Conservation (phyloP, 2,888 invertebrate species). For the Pandemis corylana region DNA sequence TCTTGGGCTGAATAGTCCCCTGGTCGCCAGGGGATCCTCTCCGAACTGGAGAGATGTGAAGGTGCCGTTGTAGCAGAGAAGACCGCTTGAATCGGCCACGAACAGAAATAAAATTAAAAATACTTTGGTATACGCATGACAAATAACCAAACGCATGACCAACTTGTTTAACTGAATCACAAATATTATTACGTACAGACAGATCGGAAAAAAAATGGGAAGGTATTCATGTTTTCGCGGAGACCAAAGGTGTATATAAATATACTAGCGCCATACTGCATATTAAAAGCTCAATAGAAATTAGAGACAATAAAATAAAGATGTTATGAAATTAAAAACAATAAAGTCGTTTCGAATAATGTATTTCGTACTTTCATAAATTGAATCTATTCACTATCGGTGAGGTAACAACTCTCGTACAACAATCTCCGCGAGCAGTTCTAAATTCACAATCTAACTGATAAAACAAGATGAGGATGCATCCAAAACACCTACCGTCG, state of each 20-base stretch:
- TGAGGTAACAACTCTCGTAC: slow-evolving; percentile 82
- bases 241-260: too few relatives aligned
- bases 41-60: slow-evolving; percentile 59
- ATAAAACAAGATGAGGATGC: slow-evolving; percentile 59
- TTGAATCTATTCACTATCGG: slow-evolving; percentile 82
- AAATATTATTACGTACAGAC: neutral
- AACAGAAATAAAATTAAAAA: slow-evolving; percentile 47
- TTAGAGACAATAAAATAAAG: neutral
- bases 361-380: slow-evolving; percentile 80
- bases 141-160: slow-evolving; percentile 42
- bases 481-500: slow-evolving; percentile 57
- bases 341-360: slow-evolving; percentile 64
- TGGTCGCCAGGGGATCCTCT: slow-evolving; percentile 64
- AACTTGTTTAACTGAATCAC: slow-evolving; percentile 38
- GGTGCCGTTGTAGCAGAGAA: slow-evolving; percentile 75
- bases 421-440: slow-evolving; percentile 72
- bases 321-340: slow-evolving; percentile 35
- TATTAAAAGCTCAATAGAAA: neutral
- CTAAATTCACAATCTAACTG: slow-evolving; percentile 75
- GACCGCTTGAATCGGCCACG: slow-evolving; percentile 46
- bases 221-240: too few relatives aligned
- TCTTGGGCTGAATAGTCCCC: slow-evolving; percentile 51
- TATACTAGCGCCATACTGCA: too few relatives aligned
- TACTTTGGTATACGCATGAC: slow-evolving; percentile 44
- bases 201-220: too few relatives aligned